Percentiles rank a stretch among this genome's conserved stretches.
These are phyloP conservation scores for Knipowitschia caucasica DNA, from an alignment of 2,797 vertebrate genomes.

Conservation along the genomic window DNA sequence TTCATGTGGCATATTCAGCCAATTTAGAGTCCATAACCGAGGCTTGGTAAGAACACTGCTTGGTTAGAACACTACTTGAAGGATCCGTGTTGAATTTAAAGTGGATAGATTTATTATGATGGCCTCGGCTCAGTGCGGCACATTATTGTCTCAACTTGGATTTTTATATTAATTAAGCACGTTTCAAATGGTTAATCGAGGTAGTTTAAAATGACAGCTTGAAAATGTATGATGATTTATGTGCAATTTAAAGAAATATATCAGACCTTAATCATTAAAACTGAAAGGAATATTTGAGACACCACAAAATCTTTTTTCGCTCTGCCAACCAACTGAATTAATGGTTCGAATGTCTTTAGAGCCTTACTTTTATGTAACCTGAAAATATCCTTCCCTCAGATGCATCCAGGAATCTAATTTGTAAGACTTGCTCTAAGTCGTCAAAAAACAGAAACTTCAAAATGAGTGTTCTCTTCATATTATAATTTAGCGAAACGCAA, in stretches of 20 bases:
- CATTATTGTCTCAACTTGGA: slow-evolving; percentile 18
- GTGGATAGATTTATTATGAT: slow-evolving; percentile 13
- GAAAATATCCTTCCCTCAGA: slow-evolving; percentile 6
- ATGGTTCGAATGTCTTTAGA: slow-evolving; percentile 2
- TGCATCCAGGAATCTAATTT: slow-evolving; percentile 1
- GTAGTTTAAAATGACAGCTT: slow-evolving; percentile 5
- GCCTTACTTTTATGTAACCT: neutral
- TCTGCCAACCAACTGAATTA: slow-evolving; percentile 10
- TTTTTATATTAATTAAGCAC: slow-evolving; percentile 17
- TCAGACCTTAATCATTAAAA: slow-evolving; percentile 9
- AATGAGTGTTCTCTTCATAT: neutral
- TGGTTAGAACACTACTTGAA: no score
- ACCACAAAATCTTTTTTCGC: slow-evolving; percentile 5
- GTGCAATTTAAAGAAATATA: slow-evolving; percentile 11
- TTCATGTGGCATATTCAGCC: slow-evolving; percentile 27
- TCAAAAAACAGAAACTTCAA: neutral
- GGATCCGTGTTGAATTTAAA: slow-evolving; percentile 36
- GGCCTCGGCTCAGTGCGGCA: slow-evolving; percentile 21
- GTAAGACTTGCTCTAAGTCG: neutral
- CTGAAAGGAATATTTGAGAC: slow-evolving; percentile 10
- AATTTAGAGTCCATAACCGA: slow-evolving; percentile 38
- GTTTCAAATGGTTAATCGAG: slow-evolving; percentile 15
- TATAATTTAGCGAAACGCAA: neutral
- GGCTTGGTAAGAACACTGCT: slow-evolving; percentile 22
- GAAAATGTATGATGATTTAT: slow-evolving; percentile 6